These are phyloP conservation scores for Laticauda laticaudata DNA, from an alignment of 2,113 vertebrate genomes.

Conservation along the genomic window DNA sequence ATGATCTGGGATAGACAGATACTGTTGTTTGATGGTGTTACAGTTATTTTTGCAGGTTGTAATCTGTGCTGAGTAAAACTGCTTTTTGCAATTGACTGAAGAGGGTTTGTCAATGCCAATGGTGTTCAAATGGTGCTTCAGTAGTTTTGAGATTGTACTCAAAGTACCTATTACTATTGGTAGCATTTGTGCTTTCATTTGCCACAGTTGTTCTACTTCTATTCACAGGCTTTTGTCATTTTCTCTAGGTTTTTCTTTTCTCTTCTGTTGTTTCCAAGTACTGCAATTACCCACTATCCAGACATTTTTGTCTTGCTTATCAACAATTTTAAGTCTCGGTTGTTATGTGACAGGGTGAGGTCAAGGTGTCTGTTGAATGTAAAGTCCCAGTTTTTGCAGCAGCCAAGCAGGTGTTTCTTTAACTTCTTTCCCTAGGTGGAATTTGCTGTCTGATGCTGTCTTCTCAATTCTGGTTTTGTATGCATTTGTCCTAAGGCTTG, in stretches of 20 bases:
- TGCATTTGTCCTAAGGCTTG: not conserved
- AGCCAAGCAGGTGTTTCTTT: not conserved
- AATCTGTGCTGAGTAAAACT: not conserved
- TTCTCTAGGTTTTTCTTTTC: not conserved
- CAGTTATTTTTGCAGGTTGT: not conserved
- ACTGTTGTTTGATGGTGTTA: not conserved
- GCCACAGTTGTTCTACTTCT: not conserved
- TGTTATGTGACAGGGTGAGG: not conserved
- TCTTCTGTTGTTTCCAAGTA: not conserved
- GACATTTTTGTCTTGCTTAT: not conserved
- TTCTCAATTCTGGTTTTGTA: not conserved
- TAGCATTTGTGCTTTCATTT: not conserved
- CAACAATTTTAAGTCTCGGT: not conserved
- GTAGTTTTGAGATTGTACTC: not conserved
- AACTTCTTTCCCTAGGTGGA: not conserved
- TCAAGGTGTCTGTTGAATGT: not conserved
- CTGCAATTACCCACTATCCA: not conserved
- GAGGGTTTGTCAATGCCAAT: not conserved
- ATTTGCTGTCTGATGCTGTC: not conserved
- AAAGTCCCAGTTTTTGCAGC: not conserved
- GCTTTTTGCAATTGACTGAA: not conserved
- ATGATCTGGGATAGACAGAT: not conserved
- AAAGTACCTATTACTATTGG: not conserved
- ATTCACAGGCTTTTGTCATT: not conserved
- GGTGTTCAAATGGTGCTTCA: not conserved